phyloP scores from a whole-genome alignment of 2,888 invertebrate species.

The Meiosimyza platycephala region DNA sequence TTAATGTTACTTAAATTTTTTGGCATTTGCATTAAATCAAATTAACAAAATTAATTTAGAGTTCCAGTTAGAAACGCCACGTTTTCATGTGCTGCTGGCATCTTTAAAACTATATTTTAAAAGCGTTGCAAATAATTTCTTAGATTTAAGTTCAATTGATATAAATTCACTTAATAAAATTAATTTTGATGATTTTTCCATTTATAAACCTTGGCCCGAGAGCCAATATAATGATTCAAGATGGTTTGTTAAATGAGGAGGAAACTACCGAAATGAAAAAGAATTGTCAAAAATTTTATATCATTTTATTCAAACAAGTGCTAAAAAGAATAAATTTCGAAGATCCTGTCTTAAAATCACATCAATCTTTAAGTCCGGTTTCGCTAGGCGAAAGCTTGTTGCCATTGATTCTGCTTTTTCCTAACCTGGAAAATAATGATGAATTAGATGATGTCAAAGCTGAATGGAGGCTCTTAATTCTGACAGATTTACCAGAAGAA shows the following conservation, averaged over 20 bases:
- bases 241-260: neutral
- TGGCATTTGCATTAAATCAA: neutral
- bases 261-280: neutral
- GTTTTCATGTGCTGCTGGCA: neutral
- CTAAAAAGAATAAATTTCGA: neutral
- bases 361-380: too few relatives aligned
- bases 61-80: constrained; percentile 16
- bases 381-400: too few relatives aligned
- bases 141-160: neutral
- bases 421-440: too few relatives aligned
- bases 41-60: constrained; percentile 21
- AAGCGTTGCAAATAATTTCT: neutral
- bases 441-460: too few relatives aligned
- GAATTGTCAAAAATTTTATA: neutral
- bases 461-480: too few relatives aligned
- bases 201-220: too few relatives aligned
- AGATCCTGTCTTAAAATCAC: too few relatives aligned
- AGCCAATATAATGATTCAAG: neutral
- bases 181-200: neutral
- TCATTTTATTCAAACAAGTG: neutral
- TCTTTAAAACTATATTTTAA: constrained; percentile 4
- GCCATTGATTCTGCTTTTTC: too few relatives aligned
- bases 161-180: neutral
- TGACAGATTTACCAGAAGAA: too few relatives aligned
- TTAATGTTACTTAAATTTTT: neutral